These are phyloP conservation scores for Acrobasis consociella DNA, from an alignment of 2,888 invertebrate species.

Conservation along the genomic window DNA sequence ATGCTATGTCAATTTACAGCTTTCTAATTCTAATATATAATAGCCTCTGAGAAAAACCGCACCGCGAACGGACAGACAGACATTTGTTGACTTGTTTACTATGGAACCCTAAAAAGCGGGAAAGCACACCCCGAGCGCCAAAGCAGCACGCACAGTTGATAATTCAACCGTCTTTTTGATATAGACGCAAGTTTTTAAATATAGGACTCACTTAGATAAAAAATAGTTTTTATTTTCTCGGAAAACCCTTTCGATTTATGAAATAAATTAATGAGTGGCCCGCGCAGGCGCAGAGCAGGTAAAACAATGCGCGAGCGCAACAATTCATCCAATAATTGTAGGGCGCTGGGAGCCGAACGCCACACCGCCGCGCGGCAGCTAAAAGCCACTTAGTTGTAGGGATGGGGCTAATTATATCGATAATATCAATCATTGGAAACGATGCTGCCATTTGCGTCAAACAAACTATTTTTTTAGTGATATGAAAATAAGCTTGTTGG, in stretches of 20 bases:
- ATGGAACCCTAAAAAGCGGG: no score
- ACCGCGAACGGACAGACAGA: no score
- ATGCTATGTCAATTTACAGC: no score
- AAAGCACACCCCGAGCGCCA: no score
- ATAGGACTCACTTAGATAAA: no score
- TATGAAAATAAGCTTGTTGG: no score
- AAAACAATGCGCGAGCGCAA: conserved; percentile 60
- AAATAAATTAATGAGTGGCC: conserved; percentile 33
- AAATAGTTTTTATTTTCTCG: not conserved
- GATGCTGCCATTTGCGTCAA: conserved; percentile 15
- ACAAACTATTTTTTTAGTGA: conserved; percentile 22
- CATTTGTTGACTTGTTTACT: no score
- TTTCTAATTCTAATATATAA: no score
- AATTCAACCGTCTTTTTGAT: no score
- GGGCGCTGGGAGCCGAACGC: conserved; percentile 52
- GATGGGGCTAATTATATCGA: conserved; percentile 38
- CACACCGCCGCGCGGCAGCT: conserved; percentile 62
- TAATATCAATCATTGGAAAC: conserved; percentile 32
- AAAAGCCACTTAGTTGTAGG: conserved; percentile 62
- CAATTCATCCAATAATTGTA: conserved; percentile 70
- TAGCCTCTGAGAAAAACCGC: no score
- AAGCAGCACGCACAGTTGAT: no score
- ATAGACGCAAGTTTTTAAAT: no score
- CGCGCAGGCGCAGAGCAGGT: conserved; percentile 35
- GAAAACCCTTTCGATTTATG: conserved; percentile 1